Conservation (phyloP, 2,888 invertebrate species). For the Chalcosyrphus nemorum region DNA sequence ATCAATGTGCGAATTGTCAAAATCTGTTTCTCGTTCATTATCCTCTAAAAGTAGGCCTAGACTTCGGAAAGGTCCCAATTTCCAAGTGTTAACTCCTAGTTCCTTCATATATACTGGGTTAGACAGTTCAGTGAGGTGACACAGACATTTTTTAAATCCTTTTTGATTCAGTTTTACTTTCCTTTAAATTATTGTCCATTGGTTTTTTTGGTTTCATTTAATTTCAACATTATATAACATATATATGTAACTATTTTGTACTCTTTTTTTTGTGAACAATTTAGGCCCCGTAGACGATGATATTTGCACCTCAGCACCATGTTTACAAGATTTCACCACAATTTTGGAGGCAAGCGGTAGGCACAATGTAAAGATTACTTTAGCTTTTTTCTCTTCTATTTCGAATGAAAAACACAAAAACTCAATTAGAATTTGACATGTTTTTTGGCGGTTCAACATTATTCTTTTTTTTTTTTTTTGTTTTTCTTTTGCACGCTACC, state of each 20-base stretch:
- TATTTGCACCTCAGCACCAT: slow-evolving; percentile 80
- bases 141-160: neutral
- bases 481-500: slow-evolving; percentile 29
- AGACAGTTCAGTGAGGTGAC: no score
- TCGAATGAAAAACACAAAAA: neutral
- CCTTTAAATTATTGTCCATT: neutral
- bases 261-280: slow-evolving; percentile 50
- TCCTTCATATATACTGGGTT: no score
- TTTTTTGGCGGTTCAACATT: slow-evolving; percentile 21
- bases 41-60: no score
- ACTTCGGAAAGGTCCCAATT: no score
- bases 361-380: slow-evolving; percentile 75
- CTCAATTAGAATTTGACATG: slow-evolving; percentile 11
- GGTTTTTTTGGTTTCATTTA: neutral
- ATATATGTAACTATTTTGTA: slow-evolving; percentile 19
- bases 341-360: slow-evolving; percentile 83
- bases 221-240: neutral
- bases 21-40: no score
- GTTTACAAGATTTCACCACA: slow-evolving; percentile 83
- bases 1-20: no score
- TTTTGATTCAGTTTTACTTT: neutral
- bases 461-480: slow-evolving; percentile 1
- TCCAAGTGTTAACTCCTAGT: no score
- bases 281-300: slow-evolving; percentile 76
- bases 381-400: slow-evolving; percentile 45